Evolutionary conservation across 2,113 vertebrate genomes (phyloP), one percentile per base, ranked within the genome.

Genomic region (Saiga tatarica): DNA sequence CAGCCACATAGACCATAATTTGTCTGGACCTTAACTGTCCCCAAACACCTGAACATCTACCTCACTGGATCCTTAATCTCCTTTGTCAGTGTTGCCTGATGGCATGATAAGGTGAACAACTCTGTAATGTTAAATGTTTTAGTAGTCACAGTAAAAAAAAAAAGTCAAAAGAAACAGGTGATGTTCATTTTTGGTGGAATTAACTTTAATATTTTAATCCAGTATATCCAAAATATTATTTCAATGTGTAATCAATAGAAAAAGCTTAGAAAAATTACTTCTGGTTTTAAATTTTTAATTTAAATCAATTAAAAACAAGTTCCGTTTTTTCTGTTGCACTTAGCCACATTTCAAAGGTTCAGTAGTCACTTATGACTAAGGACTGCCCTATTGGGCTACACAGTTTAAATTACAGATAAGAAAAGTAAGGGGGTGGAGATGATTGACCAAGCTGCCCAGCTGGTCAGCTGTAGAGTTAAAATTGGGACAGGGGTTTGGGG

Each of bases 121-220:
- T 50, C 30, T 36, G 17, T 53, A 47, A 78, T 62, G 93, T 71
- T 26, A 47, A 45, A 55, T 57, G 47, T 90, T 45, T 39, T 71
- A 57, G 28, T 28, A 52, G 74, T 57, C 30, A 74, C 10, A 26
- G 67, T 55, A 17, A 74, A 76, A 78, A 47, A 23, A 74, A 74
- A 12, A 67, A 79, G 26, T 12, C 33, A 85, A 93, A 96, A 67
- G 5, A 92, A 96, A 55, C 33, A 23, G 12, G 16, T 83, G 14
- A 82, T 82, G 74, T 81, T 47, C 33, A 16, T 67, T 89, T 93
- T 87, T 42, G 47, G 67, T 62, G 47, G 78, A 74, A 71, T 92
- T 60, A 64, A 82, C 84, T 88, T 81, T 89, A 78, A 86, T 67
- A 62, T 17, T 79, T 84, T 85, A 94, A 62, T 13, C 33, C 0